Conservation (phyloP, 2,888 invertebrate species). For the Serrognathus titanus region DNA sequence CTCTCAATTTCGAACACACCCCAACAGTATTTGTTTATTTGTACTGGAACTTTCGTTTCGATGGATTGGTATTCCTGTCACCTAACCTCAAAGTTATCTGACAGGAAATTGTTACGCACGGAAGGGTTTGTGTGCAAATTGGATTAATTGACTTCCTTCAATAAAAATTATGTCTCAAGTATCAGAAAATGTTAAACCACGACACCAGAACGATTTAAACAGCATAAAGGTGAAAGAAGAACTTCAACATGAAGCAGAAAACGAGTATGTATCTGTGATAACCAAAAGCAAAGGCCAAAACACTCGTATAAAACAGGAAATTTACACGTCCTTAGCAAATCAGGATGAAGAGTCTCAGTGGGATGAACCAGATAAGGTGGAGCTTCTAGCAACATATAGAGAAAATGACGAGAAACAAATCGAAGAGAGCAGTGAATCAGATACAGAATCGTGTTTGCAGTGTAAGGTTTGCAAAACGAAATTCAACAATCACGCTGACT, state of each 20-base stretch:
- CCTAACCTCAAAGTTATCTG: too few species aligned
- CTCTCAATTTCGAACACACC: too few species aligned
- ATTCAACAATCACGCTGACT: conserved; percentile 28
- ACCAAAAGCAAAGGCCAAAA: background rate
- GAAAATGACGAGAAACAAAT: conserved; percentile 17
- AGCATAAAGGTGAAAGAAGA: background rate
- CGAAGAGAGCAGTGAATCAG: conserved; percentile 2
- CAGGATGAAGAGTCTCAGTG: conserved; percentile 7
- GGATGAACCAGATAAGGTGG: conserved; percentile 7
- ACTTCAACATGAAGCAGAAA: background rate
- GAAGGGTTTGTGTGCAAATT: too few species aligned
- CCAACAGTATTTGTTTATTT: too few species aligned
- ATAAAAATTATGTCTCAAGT: too few species aligned
- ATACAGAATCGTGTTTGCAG: conserved; percentile 5
- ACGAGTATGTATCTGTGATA: background rate
- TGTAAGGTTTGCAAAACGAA: conserved; percentile 36
- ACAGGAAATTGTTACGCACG: too few species aligned
- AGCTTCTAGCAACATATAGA: conserved; percentile 13
- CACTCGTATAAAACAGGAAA: background rate
- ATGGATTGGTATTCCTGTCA: too few species aligned
- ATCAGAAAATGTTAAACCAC: too few species aligned
- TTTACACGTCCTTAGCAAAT: background rate
- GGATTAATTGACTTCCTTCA: too few species aligned
- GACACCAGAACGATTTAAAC: background rate
- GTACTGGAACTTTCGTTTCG: too few species aligned